Conservation (phyloP, 92 coral and sea anemone genomes). For the Pocillopora meandrina region DNA sequence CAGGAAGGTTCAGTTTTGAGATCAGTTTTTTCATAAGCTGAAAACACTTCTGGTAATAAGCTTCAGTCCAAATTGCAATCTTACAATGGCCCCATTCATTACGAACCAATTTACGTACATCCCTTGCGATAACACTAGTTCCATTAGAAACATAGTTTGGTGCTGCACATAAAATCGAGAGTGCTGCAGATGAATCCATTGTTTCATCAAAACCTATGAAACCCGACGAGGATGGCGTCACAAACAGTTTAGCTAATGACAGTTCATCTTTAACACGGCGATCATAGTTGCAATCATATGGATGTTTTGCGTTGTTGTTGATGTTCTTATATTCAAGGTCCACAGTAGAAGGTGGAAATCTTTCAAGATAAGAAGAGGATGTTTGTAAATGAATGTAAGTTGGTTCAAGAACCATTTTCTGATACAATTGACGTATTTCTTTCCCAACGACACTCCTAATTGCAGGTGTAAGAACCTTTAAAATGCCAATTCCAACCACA, state of each 20-base stretch:
- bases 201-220: constrained; percentile 45
- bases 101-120: constrained; percentile 27
- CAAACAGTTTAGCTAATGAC: constrained; percentile 47
- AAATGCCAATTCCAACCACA: constrained; percentile 50
- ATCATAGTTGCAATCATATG: constrained; percentile 22
- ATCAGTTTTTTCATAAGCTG: constrained; percentile 10
- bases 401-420: constrained; percentile 20
- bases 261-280: constrained; percentile 37
- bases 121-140: constrained; percentile 19
- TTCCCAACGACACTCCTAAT: constrained; percentile 1
- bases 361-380: neutral
- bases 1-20: neutral
- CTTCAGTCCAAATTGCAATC: constrained; percentile 41
- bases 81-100: constrained; percentile 57
- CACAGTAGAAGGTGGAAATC: constrained; percentile 30
- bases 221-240: constrained; percentile 39
- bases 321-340: constrained; percentile 10
- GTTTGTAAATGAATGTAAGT: constrained; percentile 36
- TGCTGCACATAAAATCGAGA: constrained; percentile 41
- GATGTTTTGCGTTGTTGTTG: constrained; percentile 1
- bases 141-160: constrained; percentile 15
- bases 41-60: constrained; percentile 10
- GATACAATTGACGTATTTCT: neutral
- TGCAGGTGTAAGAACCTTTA: constrained; percentile 44
- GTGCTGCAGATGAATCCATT: constrained; percentile 38